Base-by-base conservation (phyloP, 1,140 invertebrate species). In the Drosophila kohkoa region DNA sequence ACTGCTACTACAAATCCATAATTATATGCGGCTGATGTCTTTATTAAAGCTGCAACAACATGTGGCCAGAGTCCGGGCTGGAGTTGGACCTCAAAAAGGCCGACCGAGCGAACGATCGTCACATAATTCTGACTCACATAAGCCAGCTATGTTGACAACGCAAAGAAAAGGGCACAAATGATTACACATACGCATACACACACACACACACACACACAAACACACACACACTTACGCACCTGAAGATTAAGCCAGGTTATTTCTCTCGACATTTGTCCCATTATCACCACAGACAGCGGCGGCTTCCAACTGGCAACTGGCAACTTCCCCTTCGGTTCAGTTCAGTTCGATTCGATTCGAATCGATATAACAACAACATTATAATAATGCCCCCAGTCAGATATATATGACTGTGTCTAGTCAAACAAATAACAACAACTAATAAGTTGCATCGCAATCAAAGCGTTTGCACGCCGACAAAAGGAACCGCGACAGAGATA, bases 71-170 rank as follows among this genome's bases (percentile, higher is more conserved):
- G 30, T 32, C 11, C 51, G 45, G 60, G 25, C 20, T 25, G 55
- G 49, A 46, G 30, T 13, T 55, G 45, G 46, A 72, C 62, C 81
- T 89, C 85, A 79, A 88, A 87, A 88, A 83, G 73, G 68, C 81
- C 83, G 81, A 75, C 79, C 25, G 11, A 72, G 60, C 59, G 45
- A 72, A 30, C 82, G 82, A 89, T 89, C 85, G 85, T 89, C 85
- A 89, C 85, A 89, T 89, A 89, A 89, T 89, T 89, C 85, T 89
- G 85, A 89, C 86, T 89, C 85, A 89, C 81, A 86, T 90, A 90
- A 90, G 86, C 86, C 86, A 90, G 82, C 81, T 86, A 90, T 90
- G 86, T 90, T 90, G 86, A 90, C 86, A 90, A 90, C 76, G 70
- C 25, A 64, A 60, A 85, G 71, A 81, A 88, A 89, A 76, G 82